A percentile compares a stretch with the other conserved stretches of the same genome.
Evolutionary conservation across 2,797 vertebrate genomes (phyloP).

Genomic region (Galagoides demidoff): DNA sequence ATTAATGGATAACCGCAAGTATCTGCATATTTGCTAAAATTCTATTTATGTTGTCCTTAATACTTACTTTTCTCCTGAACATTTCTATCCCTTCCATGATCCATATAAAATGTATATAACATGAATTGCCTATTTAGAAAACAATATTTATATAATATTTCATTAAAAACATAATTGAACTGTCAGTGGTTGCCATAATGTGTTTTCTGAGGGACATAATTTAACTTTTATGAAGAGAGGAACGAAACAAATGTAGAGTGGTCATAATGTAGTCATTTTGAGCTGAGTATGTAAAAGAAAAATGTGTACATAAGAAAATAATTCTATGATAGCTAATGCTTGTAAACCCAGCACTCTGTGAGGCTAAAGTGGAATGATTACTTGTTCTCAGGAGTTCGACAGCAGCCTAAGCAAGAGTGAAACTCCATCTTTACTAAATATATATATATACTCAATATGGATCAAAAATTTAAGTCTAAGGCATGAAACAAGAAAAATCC

Average conservation of each 20-base stretch:
- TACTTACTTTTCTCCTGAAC: neutral
- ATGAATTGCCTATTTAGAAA: neutral
- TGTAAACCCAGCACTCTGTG: no score
- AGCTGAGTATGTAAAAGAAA: neutral
- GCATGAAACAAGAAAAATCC: no score
- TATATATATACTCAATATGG: no score
- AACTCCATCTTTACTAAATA: no score
- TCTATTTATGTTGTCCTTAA: neutral
- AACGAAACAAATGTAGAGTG: neutral
- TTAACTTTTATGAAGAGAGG: neutral
- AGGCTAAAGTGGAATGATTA: no score
- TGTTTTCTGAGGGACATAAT: conserved; percentile 11
- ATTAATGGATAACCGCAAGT: neutral
- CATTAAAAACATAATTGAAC: conserved; percentile 1
- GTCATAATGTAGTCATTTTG: conserved; percentile 30
- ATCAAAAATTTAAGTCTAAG: no score
- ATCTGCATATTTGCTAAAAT: neutral
- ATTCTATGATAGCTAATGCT: neutral
- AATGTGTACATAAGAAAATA: neutral
- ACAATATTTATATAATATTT: neutral
- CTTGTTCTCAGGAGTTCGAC: no score
- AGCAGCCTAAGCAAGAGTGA: no score
- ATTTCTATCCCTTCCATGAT: neutral
- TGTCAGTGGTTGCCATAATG: neutral
- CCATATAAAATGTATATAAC: neutral